Evolutionary conservation across 2,888 invertebrate genomes (phyloP).

Genomic region (Aphodius sticticus): DNA sequence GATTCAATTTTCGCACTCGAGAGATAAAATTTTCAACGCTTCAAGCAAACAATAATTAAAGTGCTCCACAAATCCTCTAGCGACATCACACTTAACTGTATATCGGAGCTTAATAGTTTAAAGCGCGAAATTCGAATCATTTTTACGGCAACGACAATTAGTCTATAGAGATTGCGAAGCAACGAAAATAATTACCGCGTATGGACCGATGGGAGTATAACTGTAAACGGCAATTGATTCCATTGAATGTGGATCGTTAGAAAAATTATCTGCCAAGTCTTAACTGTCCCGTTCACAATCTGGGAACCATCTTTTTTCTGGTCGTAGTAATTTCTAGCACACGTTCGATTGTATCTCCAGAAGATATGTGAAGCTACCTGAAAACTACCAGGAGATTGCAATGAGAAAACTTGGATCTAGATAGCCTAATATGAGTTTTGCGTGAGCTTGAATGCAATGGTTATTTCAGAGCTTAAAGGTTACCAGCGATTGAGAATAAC

Average conservation of each 20-base stretch:
- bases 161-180: not conserved
- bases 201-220: not conserved
- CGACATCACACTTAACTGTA: not conserved
- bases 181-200: not conserved
- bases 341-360: not conserved
- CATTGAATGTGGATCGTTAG: not conserved
- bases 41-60: not conserved
- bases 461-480: not conserved
- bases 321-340: not conserved
- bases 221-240: not conserved
- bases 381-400: not conserved
- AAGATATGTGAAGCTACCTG: not conserved
- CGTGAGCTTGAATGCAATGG: not conserved
- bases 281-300: not conserved
- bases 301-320: not conserved
- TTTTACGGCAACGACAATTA: not conserved
- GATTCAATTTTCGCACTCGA: not conserved
- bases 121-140: not conserved
- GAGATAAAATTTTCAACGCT: not conserved
- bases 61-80: not conserved
- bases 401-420: not conserved
- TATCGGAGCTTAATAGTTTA: not conserved
- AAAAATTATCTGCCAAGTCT: not conserved
- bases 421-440: constrained; percentile 4
- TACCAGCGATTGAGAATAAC: not conserved